Evolutionary conservation across 2,113 vertebrate genomes (phyloP), one percentile per base, ranked within the genome.

Genomic region (Proterorhinus semilunaris): DNA sequence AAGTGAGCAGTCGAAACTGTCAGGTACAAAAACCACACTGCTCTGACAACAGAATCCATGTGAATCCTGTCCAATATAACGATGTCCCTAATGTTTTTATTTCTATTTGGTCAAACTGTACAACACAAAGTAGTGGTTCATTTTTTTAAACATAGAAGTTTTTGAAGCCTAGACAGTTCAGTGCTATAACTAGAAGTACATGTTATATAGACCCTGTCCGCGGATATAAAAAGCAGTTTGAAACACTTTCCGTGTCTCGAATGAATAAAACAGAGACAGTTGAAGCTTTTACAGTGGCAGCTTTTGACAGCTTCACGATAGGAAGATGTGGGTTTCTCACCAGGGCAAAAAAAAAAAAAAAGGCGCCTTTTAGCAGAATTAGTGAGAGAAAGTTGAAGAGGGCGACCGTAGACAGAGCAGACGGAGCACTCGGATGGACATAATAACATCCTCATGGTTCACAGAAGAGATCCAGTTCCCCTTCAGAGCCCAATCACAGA

Each of bases 401-500:
- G 11, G 52, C 8, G 57, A 42, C 12, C 27, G 65, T 47, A 46
- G 62, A 51, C 58, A 50, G 59, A 57, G 51, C 71, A 44, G 47
- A 52, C 49, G 59, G 62, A 68, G 76, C 68, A 62, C 63, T 77
- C 75, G 73, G 74, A 57, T 81, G 75, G 52, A 36, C 72, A 71
- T 82, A 75, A 77, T 70, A 36, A 36, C 27, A 64, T 63, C 70
- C 59, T 53, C 76, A 58, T 12, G 17, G 76, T 79, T 77, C 66
- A 65, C 68, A 51, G 67, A 67, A 5, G 64, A 86, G 83, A 76
- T 78, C 82, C 71, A 75, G 69, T 81, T 81, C 71, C 66, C 57
- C 72, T 70, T 75, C 69, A 68, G 51, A 65, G 66, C 48, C 79
- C 82, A 76, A 64, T 72, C 64, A 79, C 50, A 74, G 62, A 65